Evolutionary conservation across 2,797 vertebrate genomes (phyloP).

Genomic region (Leptatherina wallacei): DNA sequence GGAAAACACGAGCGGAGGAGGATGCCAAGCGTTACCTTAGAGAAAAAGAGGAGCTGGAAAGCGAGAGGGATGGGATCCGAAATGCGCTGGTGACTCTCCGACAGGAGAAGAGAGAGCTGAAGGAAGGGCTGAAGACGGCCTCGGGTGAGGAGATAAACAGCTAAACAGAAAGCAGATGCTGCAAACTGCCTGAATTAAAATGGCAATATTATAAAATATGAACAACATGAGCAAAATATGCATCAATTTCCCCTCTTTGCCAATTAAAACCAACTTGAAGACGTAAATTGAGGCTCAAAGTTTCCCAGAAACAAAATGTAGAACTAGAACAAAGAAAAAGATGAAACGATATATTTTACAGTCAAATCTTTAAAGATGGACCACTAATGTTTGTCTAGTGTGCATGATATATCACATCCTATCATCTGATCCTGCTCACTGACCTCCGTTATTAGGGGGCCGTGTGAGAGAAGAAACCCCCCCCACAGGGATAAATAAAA

Average conservation of each 20-base stretch:
- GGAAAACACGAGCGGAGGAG: conserved; percentile 95
- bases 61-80: conserved; percentile 88
- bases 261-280: background rate
- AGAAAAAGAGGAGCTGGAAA: conserved; percentile 93
- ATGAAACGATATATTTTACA: background rate
- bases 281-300: background rate
- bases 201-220: background rate
- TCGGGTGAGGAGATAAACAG: conserved; percentile 78
- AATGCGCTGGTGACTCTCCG: conserved; percentile 85
- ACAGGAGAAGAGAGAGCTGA: conserved; percentile 89
- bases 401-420: background rate
- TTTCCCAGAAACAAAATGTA: background rate
- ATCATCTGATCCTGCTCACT: conserved; percentile 17
- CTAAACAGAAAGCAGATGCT: conserved; percentile 4
- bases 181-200: background rate
- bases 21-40: conserved; percentile 91
- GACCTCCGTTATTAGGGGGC: conserved; percentile 35
- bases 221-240: background rate
- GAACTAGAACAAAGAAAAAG: background rate
- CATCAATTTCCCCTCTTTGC: background rate
- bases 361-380: conserved; percentile 8
- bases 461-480: conserved; percentile 40
- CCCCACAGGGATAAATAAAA: conserved; percentile 34
- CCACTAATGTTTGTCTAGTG: conserved; percentile 7
- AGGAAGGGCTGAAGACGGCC: conserved; percentile 87